Base-by-base conservation (phyloP, 1,140 invertebrate genomes). In the Physella acuta region DNA sequence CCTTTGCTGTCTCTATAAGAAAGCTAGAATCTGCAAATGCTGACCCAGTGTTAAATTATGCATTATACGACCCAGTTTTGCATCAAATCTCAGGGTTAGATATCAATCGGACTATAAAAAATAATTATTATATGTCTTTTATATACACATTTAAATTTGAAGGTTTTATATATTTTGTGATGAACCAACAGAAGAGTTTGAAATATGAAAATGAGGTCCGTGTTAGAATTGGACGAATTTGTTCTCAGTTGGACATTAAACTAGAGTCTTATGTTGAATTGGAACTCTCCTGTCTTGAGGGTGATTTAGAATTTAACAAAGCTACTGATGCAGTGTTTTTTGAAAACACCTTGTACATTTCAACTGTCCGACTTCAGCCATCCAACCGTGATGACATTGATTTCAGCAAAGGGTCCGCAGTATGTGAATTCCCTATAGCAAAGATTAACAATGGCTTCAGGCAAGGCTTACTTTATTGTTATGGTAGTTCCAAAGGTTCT, bases 211-310 rank as follows among this genome's bases (percentile, higher is more conserved):
- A 66, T 31, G 28, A 17, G 0, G 52, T 70, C 39, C 53, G 67
- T 20, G 71, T 71, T 20, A 71, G 64, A 56, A n/a, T 77, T 24
- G 64, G 72, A 16, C 73, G 73, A 20, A 67, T 77, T 17, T 77
- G 73, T 72, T n/a, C 30, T n/a, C 1, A 36, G 24, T 39, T 63
- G 62, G 75, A 75, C 37, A 52, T 5, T 49, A 65, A 66, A 24
- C 73, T 73, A 26, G 53, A 62, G 11, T 72, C 73, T 0, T 77
- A 77, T 44, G 70, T 77, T n/a, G 75, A 77, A 64, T 65, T 61
- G 20, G 68, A 60, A 17, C 28, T 77, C 36, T 39, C 26, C 20
- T 77, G 75, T 67, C 53, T 33, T 2, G 20, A 55, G 3, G 51
- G 49, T 30, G 69, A 68, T 37, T 30, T 33, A 3, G 28, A 62